Base-by-base conservation (phyloP, 2,888 invertebrate species). In the Drymonia ruficornis region DNA sequence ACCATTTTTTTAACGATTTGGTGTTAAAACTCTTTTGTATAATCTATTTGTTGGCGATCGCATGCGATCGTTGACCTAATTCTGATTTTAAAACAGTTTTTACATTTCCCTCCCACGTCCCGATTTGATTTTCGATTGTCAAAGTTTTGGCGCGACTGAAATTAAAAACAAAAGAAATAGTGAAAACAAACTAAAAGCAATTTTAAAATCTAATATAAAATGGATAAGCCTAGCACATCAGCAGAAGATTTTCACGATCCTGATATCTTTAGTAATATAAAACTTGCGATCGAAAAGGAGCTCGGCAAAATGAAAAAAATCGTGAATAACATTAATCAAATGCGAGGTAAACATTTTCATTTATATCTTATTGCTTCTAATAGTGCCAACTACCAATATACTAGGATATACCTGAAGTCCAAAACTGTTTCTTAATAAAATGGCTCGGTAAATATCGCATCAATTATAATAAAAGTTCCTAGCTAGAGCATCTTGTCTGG, bases 261-360 rank as follows among this genome's bases (percentile, higher is more conserved):
- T 0, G 86, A 89, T 40, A 79, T 75, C 63, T 84, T 85, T 56
- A 63, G 69, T 51, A 78, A 74, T 45, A 67, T 72, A 2, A 80
- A 74, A 70, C 63, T 57, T 31, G 63, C 68, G 12, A 87, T 91
- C 49, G 86, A 87, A 59, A 82, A 78, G 46, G 80, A 85, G 46
- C 67, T 91, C 23, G 78, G 81, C 4, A 77, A 78, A 61, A 67
- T 91, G 65, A 87, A 87, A 72, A 88, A 86, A 74, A 74, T 84
- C 47, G 77, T 83, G 1, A 84, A 91, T 52, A 79, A 70, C 38
- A 70, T 91, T 2, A 89, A 80, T 61, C 85, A 86, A 74, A 84
- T 90, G 80, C 76, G 89, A 84, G 90, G 89, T 88, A 7, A 72
- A 52, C 3, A 36, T 36, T 36, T 36, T 36, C n/a, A 5, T 36